Base-by-base conservation (phyloP, 2,113 vertebrate genomes). In the Tychaedon coryphoeus region DNA sequence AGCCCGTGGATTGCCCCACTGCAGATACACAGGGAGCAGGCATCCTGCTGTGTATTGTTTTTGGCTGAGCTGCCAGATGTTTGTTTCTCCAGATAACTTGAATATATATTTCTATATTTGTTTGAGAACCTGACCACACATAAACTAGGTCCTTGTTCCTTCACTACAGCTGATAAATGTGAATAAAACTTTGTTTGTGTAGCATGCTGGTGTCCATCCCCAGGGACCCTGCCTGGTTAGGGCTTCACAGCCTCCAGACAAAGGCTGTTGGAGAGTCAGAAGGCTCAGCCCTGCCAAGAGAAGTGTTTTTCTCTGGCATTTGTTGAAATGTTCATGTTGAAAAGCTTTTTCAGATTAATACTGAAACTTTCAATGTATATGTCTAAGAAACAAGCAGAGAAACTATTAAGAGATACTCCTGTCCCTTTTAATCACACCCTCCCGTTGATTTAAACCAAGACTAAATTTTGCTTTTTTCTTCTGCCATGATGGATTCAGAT, bases 61-160 rank as follows among this genome's bases (percentile, higher is more conserved):
- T 93, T 96, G 90, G 88, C 90, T 3, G 1, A 84, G 88, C 74
- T 92, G 69, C 75, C 71, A 64, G 57, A 15, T 81, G 80, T 90
- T 96, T 96, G 54, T 93, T 97, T 93, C 72, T 69, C 43, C 20
- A 71, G 84, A 84, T 90, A 92, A 74, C 65, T 61, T 50, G 83
- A 79, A 73, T 85, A 57, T 94, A 12, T 90, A 77, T 95, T 81
- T 83, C 77, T 71, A 8, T 75, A 88, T 94, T 85, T 95, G 74
- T 75, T 86, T 86, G 85, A 92, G 94, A 92, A 77, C 69, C 66
- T 93, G 88, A 82, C 54, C 92, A 90, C 94, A 82, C 81, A 85
- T 77, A 95, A 95, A 93, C 84, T 36, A n/a, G 47, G 90, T 70
- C 70, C 92, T 90, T 88, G 72, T 75, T 95, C 70, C 79, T 86